A percentile compares a stretch with the other conserved stretches of the same genome.
Conservation (phyloP, 2,113 vertebrate species). For the Eudyptes chrysolophus region DNA sequence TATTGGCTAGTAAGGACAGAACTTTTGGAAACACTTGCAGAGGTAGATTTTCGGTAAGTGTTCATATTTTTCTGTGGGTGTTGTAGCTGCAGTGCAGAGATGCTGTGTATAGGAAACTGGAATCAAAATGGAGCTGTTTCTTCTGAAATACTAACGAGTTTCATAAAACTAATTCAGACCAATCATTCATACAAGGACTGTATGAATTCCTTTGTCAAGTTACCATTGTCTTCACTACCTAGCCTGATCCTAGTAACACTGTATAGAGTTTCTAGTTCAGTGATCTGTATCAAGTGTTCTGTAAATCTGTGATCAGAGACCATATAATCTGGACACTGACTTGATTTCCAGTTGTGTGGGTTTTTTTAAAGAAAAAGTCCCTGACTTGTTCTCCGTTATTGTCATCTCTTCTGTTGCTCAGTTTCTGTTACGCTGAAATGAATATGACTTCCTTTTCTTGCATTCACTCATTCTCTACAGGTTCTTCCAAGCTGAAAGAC, state of each 20-base stretch:
- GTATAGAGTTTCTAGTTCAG: neutral
- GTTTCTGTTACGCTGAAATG: neutral
- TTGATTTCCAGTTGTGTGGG: neutral
- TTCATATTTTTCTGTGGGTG: neutral
- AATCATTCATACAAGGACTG: neutral
- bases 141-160: neutral
- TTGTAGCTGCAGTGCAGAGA: neutral
- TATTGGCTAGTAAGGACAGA: conserved; percentile 97
- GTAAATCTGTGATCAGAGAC: neutral
- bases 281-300: neutral
- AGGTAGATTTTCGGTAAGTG: conserved; percentile 91
- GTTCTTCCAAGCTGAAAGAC: neutral
- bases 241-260: neutral
- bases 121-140: neutral
- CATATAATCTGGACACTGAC: neutral
- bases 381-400: neutral
- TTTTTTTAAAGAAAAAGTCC: neutral
- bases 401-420: neutral
- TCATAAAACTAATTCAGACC: neutral
- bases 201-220: neutral
- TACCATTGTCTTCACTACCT: neutral
- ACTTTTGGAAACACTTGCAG: conserved; percentile 91
- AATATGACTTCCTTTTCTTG: neutral
- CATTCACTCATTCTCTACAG: neutral
- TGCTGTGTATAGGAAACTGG: neutral